Evolutionary conservation across 2,797 vertebrate genomes (phyloP), one percentile per base, ranked within the genome.

Genomic region (Babyrousa celebensis): DNA sequence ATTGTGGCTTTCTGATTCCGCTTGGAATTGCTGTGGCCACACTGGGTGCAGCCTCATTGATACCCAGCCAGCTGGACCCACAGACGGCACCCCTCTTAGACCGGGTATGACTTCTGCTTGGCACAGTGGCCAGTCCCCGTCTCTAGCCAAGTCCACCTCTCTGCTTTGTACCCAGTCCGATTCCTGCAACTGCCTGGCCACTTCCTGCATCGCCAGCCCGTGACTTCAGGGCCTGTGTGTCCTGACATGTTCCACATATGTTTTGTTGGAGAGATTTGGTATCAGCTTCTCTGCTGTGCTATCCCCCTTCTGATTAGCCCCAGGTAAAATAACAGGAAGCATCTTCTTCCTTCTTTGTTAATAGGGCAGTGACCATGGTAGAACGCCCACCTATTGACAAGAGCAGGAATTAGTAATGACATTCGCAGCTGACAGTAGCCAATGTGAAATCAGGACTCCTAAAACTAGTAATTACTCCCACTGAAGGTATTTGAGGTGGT

Each of bases 61-160:
- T 36, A 36, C 36, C 36, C 36, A 36, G 36, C 36, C 36, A 36
- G 36, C 36, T 36, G 36, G 36, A 20, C 11, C n/a, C 14, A 1
- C 0, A 0, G 2, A 0, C 14, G 2, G 18, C 0, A 1, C 8
- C 67, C 29, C 62, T 17, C 21, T 6, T 6, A 79, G 17, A 21
- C 25, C 12, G 58, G 21, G 5, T 1, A 0, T 48, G 27, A 15
- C 23, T 54, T 54, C 1, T 43, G 40, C 67, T 72, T 52, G 5
- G 52, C 52, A 15, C 5, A 7, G 40, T 1, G 5, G 14, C 9
- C 40, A 7, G 1, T 12, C 9, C 8, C 54, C 17, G 2, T 27
- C 14, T 43, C 15, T 29, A 56, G 43, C 60, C 32, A 5, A 29
- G 21, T 5, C 62, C n/a, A 4, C 18, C 12, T 83, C n/a, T 5